Evolutionary conservation across 2,113 vertebrate species (phyloP).

Genomic region (Thermophis baileyi): DNA sequence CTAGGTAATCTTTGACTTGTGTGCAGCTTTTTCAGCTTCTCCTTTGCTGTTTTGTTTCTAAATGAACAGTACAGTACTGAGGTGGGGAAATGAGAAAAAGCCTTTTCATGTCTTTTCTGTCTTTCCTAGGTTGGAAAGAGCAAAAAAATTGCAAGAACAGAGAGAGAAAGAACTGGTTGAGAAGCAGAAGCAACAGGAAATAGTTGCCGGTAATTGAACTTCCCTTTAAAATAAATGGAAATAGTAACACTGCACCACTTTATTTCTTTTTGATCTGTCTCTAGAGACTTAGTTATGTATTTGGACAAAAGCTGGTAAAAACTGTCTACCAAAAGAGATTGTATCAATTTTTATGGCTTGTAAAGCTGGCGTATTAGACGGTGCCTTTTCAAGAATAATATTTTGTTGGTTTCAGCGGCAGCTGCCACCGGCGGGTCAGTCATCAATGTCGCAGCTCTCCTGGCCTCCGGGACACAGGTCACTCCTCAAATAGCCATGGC

Average conservation of each 20-base stretch:
- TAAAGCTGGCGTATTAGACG: neutral
- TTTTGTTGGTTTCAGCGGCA: constrained; percentile 56
- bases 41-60: neutral
- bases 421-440: constrained; percentile 81
- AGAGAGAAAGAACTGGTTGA: constrained; percentile 95
- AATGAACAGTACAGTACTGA: neutral
- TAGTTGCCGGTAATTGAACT: constrained; percentile 76
- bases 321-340: neutral
- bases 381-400: neutral
- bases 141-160: constrained; percentile 96
- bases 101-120: constrained; percentile 36
- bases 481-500: constrained; percentile 99
- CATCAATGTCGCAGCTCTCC: constrained; percentile 92
- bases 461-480: constrained; percentile 95
- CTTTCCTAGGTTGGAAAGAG: constrained; percentile 88
- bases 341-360: neutral
- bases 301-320: neutral
- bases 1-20: neutral
- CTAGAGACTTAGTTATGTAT: neutral
- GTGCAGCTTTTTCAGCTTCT: neutral
- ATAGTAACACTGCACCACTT: neutral
- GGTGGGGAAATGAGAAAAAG: neutral
- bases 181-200: constrained; percentile 94
- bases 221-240: neutral
- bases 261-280: neutral